These are phyloP conservation scores for Albula glossodonta DNA, from an alignment of 2,113 vertebrate species.

Conservation along the genomic window DNA sequence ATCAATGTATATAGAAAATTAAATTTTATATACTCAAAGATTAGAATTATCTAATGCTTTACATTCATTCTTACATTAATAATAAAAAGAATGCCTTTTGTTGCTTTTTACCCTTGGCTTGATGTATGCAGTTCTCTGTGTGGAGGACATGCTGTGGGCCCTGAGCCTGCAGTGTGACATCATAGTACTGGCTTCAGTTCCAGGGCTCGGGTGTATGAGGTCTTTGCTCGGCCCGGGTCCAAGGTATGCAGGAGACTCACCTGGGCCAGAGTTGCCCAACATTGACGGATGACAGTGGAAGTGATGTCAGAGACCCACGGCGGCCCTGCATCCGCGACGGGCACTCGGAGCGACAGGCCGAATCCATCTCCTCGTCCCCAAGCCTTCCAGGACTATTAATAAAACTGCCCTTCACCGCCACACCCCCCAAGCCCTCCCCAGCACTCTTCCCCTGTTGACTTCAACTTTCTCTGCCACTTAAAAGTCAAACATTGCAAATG, in stretches of 20 bases:
- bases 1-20: not conserved
- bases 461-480: conserved; percentile 21
- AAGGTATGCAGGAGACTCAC: conserved; percentile 32
- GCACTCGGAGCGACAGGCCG: conserved; percentile 54
- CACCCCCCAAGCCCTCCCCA: not conserved
- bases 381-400: conserved; percentile 56
- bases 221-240: conserved; percentile 23
- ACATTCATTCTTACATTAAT: not conserved
- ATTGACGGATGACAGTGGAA: conserved; percentile 64
- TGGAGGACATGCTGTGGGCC: not conserved
- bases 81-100: not conserved
- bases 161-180: conserved; percentile 1
- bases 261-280: conserved; percentile 50
- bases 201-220: conserved; percentile 26
- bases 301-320: conserved; percentile 48
- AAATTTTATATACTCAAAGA: not conserved
- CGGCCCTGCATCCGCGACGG: conserved; percentile 44
- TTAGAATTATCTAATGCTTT: not conserved
- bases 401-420: conserved; percentile 61
- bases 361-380: conserved; percentile 64
- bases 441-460: not conserved
- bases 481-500: not conserved
- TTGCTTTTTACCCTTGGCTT: not conserved
- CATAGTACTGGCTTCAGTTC: conserved; percentile 28
- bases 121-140: not conserved